Conservation (phyloP, 2,113 vertebrate species). For the Theristicus caerulescens region DNA sequence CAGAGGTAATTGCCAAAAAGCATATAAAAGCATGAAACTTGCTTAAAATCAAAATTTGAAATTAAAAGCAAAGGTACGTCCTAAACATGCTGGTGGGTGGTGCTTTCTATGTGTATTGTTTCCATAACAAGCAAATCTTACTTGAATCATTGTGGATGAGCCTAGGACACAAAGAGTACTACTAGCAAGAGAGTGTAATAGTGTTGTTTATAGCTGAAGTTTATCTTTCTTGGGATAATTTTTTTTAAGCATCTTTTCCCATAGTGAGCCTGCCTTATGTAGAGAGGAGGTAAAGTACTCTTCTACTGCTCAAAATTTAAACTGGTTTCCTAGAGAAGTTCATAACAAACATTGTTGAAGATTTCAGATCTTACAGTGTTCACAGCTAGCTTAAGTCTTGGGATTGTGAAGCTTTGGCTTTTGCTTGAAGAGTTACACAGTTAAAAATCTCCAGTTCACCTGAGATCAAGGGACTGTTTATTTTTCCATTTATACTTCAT, state of each 20-base stretch:
- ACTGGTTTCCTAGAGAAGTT: not conserved
- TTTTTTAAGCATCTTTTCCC: not conserved
- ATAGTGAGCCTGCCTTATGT: not conserved
- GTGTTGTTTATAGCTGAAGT: not conserved
- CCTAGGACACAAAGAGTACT: not conserved
- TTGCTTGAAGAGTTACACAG: not conserved
- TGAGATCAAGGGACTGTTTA: not conserved
- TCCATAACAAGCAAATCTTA: not conserved
- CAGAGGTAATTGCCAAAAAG: not conserved
- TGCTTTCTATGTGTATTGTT: not conserved
- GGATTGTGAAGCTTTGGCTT: not conserved
- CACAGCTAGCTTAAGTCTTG: not conserved
- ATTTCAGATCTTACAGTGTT: not conserved
- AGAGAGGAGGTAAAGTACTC: not conserved
- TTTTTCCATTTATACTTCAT: not conserved
- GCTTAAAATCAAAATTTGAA: not conserved
- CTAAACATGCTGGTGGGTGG: not conserved
- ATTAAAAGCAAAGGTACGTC: not conserved
- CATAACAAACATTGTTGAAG: not conserved
- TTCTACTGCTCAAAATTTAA: not conserved
- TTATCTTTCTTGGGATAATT: not conserved
- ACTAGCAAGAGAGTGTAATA: not conserved
- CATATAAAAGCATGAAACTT: not conserved
- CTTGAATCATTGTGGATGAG: not conserved
- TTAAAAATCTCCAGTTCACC: not conserved